Conservation (phyloP, 1,140 invertebrate genomes). For the Neotoxoptera formosana region DNA sequence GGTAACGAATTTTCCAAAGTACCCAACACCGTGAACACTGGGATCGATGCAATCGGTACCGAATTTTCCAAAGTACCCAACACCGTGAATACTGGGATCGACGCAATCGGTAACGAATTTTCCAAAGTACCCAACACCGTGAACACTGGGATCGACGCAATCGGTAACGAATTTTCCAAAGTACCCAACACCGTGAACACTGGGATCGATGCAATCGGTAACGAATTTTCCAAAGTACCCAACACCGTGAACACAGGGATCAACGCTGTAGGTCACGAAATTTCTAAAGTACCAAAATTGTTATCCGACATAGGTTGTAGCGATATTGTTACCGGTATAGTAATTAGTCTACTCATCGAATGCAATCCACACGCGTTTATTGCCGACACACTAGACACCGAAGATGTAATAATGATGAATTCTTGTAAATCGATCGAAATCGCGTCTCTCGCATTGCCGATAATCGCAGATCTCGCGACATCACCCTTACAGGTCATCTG, state of each 20-base stretch:
- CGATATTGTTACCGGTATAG: neutral
- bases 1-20: neutral
- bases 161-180: neutral
- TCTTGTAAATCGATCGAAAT: neutral
- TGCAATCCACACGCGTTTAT: neutral
- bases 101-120: neutral
- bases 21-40: neutral
- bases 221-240: neutral
- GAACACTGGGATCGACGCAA: neutral
- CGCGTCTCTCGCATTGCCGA: neutral
- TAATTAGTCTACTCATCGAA: neutral
- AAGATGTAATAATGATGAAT: constrained; percentile 1
- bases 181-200: neutral
- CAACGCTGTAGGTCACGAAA: neutral
- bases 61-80: neutral
- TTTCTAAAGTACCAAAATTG: neutral
- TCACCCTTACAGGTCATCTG: neutral
- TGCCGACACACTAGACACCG: neutral
- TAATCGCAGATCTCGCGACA: neutral
- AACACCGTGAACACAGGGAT: neutral
- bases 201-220: neutral
- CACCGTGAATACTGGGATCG: neutral
- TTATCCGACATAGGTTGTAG: neutral
- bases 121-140: neutral
- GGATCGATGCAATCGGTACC: neutral